A percentile compares a stretch with the other conserved stretches of the same genome.
These are phyloP conservation scores for Mya arenaria DNA, from an alignment of 1,140 invertebrate genomes.

Conservation along the genomic window DNA sequence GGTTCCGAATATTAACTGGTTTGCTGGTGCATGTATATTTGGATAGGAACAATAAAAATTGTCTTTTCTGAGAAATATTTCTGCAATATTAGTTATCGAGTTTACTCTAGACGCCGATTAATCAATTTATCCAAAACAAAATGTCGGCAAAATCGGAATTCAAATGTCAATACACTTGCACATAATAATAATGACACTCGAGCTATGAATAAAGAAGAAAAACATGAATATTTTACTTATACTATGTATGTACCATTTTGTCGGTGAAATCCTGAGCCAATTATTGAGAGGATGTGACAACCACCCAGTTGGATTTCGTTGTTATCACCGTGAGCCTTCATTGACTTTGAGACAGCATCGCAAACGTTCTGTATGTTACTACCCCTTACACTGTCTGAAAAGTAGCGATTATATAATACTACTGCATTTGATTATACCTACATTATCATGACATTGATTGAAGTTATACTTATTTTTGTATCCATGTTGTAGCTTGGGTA, in stretches of 20 bases:
- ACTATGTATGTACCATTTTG: constrained; percentile 33
- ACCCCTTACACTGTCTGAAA: constrained; percentile 35
- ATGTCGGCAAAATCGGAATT: neutral
- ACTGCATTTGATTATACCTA: neutral
- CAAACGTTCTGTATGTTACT: constrained; percentile 18
- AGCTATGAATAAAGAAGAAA: neutral
- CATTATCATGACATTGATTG: neutral
- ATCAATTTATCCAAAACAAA: neutral
- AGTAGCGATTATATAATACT: neutral
- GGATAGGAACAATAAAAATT: neutral
- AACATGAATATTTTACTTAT: neutral
- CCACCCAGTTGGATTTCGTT: constrained; percentile 25
- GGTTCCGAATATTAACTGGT: too few relatives aligned
- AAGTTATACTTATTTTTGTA: neutral
- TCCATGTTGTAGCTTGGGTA: neutral
- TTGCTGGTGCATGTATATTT: neutral
- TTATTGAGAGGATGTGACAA: constrained; percentile 19
- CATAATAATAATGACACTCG: neutral
- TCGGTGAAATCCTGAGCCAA: constrained; percentile 38
- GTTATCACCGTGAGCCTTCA: constrained; percentile 28
- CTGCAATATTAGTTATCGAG: neutral
- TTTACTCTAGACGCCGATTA: neutral
- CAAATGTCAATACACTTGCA: neutral
- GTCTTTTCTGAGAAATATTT: neutral
- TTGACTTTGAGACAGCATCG: constrained; percentile 21